Conservation (phyloP, 2,113 vertebrate genomes). For the Potamarius usumacintae region DNA sequence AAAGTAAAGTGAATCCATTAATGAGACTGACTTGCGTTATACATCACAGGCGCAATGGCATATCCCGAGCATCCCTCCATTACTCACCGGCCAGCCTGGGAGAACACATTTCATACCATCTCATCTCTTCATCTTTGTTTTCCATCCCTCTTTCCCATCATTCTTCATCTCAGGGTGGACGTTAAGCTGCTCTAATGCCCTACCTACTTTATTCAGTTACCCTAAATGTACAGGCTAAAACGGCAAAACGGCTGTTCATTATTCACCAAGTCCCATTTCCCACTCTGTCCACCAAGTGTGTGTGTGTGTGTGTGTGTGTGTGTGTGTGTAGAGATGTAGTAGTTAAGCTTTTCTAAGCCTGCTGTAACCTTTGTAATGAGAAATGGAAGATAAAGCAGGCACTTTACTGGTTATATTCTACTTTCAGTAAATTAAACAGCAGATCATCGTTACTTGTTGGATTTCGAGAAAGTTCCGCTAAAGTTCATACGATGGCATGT, state of each 20-base stretch:
- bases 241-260: constrained; percentile 31
- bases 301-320: constrained; percentile 13
- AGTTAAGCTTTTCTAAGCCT: not conserved
- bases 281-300: not conserved
- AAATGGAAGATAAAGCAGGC: not conserved
- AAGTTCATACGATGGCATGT: not conserved
- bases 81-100: constrained; percentile 48
- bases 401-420: not conserved
- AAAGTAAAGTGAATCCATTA: constrained; percentile 52
- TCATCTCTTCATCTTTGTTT: constrained; percentile 31
- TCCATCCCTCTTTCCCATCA: constrained; percentile 5
- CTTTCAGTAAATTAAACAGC: not conserved
- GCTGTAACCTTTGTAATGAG: not conserved
- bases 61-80: constrained; percentile 45
- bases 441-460: not conserved
- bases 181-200: constrained; percentile 20
- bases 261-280: constrained; percentile 25
- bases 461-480: not conserved
- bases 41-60: constrained; percentile 46
- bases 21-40: constrained; percentile 46
- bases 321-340: not conserved
- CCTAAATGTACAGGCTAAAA: constrained; percentile 25
- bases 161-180: constrained; percentile 5
- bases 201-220: constrained; percentile 34
- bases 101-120: constrained; percentile 44